phyloP scores from a whole-genome alignment of 2,888 invertebrate genomes.

The Apamea crenata region DNA sequence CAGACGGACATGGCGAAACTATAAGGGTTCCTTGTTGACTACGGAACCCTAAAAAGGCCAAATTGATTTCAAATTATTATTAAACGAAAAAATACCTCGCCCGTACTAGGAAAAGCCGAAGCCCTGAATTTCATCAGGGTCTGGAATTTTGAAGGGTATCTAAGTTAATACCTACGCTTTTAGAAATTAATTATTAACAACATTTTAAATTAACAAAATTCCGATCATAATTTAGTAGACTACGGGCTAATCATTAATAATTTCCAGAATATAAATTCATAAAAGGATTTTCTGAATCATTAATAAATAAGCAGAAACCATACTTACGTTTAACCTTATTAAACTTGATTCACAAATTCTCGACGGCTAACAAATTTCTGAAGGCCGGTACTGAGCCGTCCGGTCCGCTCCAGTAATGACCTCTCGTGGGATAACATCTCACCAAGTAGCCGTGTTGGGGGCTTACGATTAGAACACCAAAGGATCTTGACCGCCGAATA shows the following conservation, averaged over 20 bases:
- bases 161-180: slow-evolving; percentile 19
- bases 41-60: no score
- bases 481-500: slow-evolving; percentile 58
- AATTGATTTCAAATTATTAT: slow-evolving; percentile 5
- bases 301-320: slow-evolving; percentile 35
- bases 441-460: slow-evolving; percentile 22
- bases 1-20: no score
- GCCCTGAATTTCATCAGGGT: slow-evolving; percentile 13
- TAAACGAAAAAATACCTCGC: background rate
- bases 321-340: slow-evolving; percentile 20
- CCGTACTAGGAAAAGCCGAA: background rate
- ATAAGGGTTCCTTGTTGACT: no score
- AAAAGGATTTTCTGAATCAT: slow-evolving; percentile 19
- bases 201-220: slow-evolving; percentile 40
- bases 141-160: slow-evolving; percentile 35
- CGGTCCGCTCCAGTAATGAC: slow-evolving; percentile 62
- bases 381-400: slow-evolving; percentile 18
- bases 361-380: slow-evolving; percentile 29
- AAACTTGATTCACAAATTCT: slow-evolving; percentile 38
- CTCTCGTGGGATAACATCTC: slow-evolving; percentile 61
- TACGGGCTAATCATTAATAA: slow-evolving; percentile 36
- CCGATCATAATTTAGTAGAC: slow-evolving; percentile 36
- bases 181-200: slow-evolving; percentile 35
- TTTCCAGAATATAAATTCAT: slow-evolving; percentile 17
- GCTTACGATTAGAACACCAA: slow-evolving; percentile 60